phyloP scores from a whole-genome alignment of 1,140 invertebrate species.

The Glossosoma conforme region DNA sequence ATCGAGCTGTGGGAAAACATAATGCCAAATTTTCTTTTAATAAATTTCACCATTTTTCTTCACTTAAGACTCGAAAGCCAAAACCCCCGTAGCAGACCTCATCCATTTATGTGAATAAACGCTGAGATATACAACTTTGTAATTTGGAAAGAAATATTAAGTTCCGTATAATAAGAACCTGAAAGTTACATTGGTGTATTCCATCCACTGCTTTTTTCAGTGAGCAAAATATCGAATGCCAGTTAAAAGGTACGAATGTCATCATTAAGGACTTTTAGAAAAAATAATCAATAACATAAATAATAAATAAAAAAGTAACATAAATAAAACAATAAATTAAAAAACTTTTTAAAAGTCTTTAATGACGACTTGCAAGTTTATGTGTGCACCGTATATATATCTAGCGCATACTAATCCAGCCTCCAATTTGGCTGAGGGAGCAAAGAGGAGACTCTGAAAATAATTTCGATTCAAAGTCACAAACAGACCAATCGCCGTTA shows the following conservation, averaged over 20 bases:
- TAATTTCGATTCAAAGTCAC: constrained; percentile 47
- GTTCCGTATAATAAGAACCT: neutral
- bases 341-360: constrained; percentile 1
- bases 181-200: constrained; percentile 3
- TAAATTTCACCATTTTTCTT: constrained; percentile 27
- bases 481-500: constrained; percentile 46
- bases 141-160: neutral
- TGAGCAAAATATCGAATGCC: constrained; percentile 4
- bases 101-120: neutral
- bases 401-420: constrained; percentile 3
- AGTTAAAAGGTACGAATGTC: constrained; percentile 2
- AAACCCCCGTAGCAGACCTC: too few relatives aligned
- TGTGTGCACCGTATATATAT: constrained; percentile 6
- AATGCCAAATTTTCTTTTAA: constrained; percentile 31
- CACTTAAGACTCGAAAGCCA: neutral
- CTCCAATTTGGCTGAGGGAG: constrained; percentile 45
- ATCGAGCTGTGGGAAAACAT: constrained; percentile 86
- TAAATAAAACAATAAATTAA: constrained; percentile 1
- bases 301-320: constrained; percentile 12
- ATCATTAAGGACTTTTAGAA: constrained; percentile 21
- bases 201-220: constrained; percentile 2
- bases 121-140: neutral
- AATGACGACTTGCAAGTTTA: neutral
- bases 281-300: constrained; percentile 20
- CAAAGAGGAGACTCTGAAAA: constrained; percentile 84